These are phyloP conservation scores for Saturnia japonica DNA, from an alignment of 2,888 invertebrate genomes.

Conservation along the genomic window DNA sequence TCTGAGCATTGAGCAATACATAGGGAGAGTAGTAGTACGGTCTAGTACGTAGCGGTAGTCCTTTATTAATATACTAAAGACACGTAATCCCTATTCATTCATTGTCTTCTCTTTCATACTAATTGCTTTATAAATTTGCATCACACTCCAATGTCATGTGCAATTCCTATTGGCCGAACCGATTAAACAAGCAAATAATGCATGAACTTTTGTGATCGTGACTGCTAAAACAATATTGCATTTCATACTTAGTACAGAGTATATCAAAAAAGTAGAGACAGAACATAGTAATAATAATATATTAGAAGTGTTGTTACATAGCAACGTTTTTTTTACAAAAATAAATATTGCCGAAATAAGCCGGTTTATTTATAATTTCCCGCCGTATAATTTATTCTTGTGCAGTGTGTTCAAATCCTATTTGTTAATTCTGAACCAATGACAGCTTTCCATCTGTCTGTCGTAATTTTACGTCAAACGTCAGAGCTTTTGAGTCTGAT, in stretches of 20 bases:
- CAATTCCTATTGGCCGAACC: slow-evolving; percentile 61
- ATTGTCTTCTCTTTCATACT: slow-evolving; percentile 42
- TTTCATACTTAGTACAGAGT: slow-evolving; percentile 12
- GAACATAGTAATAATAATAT: not conserved
- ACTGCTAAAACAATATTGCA: not conserved
- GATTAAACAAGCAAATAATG: slow-evolving; percentile 28
- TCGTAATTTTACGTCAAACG: slow-evolving; percentile 63
- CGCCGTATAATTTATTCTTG: slow-evolving; percentile 45
- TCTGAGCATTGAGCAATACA: too few relatives aligned
- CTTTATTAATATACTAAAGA: slow-evolving; percentile 22
- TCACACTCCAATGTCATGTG: slow-evolving; percentile 69
- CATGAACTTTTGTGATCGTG: slow-evolving; percentile 32
- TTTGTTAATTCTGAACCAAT: slow-evolving; percentile 82
- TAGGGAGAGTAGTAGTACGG: too few relatives aligned
- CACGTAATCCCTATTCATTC: slow-evolving; percentile 40
- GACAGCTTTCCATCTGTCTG: slow-evolving; percentile 86
- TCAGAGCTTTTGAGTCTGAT: slow-evolving; percentile 45
- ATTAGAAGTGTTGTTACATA: not conserved
- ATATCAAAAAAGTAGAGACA: not conserved
- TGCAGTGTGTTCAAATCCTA: slow-evolving; percentile 72
- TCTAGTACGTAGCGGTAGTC: too few relatives aligned
- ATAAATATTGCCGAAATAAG: slow-evolving; percentile 2
- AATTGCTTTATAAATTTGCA: slow-evolving; percentile 33
- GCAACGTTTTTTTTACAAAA: not conserved
- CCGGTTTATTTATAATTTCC: slow-evolving; percentile 46